Evolutionary conservation across 92 coral and sea anemone genomes (phyloP).

Genomic region (Anthopleura xanthogrammica): DNA sequence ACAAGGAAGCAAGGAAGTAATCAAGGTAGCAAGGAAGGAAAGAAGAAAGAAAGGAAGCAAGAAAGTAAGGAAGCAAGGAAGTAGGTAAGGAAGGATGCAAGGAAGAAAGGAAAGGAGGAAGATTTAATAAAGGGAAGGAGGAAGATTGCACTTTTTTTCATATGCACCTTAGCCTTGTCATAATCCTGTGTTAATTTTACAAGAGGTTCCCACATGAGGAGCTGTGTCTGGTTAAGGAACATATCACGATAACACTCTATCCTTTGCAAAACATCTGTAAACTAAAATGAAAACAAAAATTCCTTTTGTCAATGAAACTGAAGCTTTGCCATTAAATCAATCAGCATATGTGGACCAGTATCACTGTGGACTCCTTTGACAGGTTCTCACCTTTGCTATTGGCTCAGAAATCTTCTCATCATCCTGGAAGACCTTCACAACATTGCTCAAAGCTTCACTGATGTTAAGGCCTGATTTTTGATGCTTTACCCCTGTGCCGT

Average conservation of each 20-base stretch:
- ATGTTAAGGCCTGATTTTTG: conserved; percentile 69
- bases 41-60: too few relatives aligned
- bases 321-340: neutral
- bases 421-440: conserved; percentile 77
- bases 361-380: too few relatives aligned
- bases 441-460: conserved; percentile 68
- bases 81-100: neutral
- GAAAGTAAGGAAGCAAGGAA: neutral
- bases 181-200: conserved; percentile 77
- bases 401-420: conserved; percentile 90
- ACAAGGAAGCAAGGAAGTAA: neutral
- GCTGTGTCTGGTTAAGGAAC: conserved; percentile 90
- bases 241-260: conserved; percentile 97
- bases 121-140: neutral
- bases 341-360: too few relatives aligned
- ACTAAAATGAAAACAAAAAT: conserved; percentile 33
- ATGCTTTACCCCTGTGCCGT: conserved; percentile 71
- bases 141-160: neutral
- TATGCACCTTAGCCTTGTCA: conserved; percentile 83
- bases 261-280: conserved; percentile 94
- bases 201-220: conserved; percentile 83
- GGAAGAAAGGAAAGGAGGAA: neutral
- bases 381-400: conserved; percentile 65
- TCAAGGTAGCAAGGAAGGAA: neutral
- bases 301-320: neutral